Conservation (phyloP, 2,888 invertebrate genomes). For the Eucriotettix oculatus region DNA sequence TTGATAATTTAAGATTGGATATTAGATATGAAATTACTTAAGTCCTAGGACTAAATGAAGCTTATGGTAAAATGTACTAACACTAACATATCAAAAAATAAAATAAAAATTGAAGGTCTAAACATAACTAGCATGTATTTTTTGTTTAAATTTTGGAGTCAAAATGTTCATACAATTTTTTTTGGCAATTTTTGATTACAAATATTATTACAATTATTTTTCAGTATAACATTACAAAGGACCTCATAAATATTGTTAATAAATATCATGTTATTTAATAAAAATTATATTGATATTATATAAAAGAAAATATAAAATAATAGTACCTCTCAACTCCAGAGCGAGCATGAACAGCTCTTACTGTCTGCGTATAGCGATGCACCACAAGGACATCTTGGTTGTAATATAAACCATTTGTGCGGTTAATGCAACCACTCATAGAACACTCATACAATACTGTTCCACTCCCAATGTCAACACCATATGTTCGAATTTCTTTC, state of each 20-base stretch:
- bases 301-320: too few species aligned
- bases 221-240: too few species aligned
- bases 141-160: not conserved
- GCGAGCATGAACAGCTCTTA: slow-evolving; percentile 76
- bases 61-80: too few species aligned
- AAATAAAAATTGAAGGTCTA: too few species aligned
- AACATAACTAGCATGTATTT: too few species aligned
- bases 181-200: not conserved
- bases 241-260: too few species aligned
- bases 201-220: not conserved
- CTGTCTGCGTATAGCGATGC: slow-evolving; percentile 67
- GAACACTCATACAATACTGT: slow-evolving; percentile 62
- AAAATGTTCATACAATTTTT: not conserved
- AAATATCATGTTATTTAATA: too few species aligned
- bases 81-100: too few species aligned
- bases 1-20: too few species aligned
- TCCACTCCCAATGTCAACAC: slow-evolving; percentile 29
- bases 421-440: slow-evolving; percentile 50
- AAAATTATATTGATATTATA: too few species aligned
- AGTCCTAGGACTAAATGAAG: too few species aligned
- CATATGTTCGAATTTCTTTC: slow-evolving; percentile 6
- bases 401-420: slow-evolving; percentile 35
- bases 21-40: too few species aligned
- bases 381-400: slow-evolving; percentile 48
- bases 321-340: slow-evolving; percentile 64